These are phyloP conservation scores for Callorhinus ursinus DNA, from an alignment of 2,113 vertebrate genomes.

Conservation along the genomic window DNA sequence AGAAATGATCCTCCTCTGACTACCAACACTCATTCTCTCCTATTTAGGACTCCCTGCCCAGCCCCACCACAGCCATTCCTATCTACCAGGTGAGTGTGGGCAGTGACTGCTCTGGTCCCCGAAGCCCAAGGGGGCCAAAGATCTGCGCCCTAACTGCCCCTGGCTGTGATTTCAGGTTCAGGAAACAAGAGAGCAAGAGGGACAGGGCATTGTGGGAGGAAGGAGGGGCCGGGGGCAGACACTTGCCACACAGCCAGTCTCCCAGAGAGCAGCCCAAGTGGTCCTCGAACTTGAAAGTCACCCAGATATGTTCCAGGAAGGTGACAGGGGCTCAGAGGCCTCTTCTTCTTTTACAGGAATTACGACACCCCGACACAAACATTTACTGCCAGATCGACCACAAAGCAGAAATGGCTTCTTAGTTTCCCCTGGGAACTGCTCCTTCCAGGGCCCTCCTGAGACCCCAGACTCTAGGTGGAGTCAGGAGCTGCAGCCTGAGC, in stretches of 20 bases:
- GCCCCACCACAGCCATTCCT: fast-evolving
- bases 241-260: not conserved
- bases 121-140: fast-evolving
- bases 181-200: not conserved
- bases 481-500: not conserved
- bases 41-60: not conserved
- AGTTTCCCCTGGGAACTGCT: not conserved
- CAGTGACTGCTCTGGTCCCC: not conserved
- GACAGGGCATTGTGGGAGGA: not conserved
- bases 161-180: not conserved
- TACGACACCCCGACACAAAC: not conserved
- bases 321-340: not conserved
- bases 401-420: not conserved
- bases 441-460: not conserved
- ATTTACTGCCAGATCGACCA: fast-evolving
- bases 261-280: not conserved
- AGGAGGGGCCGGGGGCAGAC: not conserved
- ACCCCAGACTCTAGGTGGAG: not conserved
- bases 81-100: slow-evolving; percentile 30
- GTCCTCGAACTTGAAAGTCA: fast-evolving
- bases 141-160: not conserved
- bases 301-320: not conserved
- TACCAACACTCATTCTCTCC: not conserved
- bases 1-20: not conserved
- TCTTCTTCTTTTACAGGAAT: not conserved